These are phyloP conservation scores for Aegotheles bennettii DNA, from an alignment of 2,113 vertebrate species.

Conservation along the genomic window DNA sequence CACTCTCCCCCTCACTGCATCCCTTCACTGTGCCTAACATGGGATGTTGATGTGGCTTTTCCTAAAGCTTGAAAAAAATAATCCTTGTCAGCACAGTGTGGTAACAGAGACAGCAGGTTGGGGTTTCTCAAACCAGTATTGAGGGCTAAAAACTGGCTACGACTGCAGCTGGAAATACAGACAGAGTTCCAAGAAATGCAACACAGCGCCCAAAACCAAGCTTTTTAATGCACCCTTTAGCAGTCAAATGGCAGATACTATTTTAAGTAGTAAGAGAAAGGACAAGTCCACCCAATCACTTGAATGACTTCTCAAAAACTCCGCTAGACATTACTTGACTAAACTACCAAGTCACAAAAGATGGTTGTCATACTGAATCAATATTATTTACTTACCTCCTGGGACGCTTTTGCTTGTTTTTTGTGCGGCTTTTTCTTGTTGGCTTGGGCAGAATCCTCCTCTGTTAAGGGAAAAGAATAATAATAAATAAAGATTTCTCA, in stretches of 20 bases:
- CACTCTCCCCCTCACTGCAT: neutral
- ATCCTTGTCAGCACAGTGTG: neutral
- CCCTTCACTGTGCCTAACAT: neutral
- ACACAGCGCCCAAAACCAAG: neutral
- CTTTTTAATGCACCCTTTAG: neutral
- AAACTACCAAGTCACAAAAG: neutral
- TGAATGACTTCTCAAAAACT: neutral
- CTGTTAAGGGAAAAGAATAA: constrained; percentile 65
- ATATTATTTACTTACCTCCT: constrained; percentile 80
- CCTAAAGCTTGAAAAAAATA: neutral
- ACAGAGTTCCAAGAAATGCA: neutral
- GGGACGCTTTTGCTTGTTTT: constrained; percentile 97
- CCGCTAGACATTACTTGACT: neutral
- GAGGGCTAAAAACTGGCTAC: neutral
- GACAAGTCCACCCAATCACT: neutral
- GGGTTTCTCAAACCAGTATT: neutral
- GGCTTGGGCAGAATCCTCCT: constrained; percentile 97
- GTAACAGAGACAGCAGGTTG: neutral
- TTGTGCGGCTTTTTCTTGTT: constrained; percentile 95
- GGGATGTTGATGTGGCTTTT: neutral
- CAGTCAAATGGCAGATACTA: neutral
- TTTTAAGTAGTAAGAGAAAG: neutral
- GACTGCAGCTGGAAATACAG: neutral
- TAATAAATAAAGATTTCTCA: neutral
- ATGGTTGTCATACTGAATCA: neutral